These are phyloP conservation scores for Acanthaster planci DNA, from an alignment of 35 echinoderm and acorn worm genomes.

Conservation along the genomic window DNA sequence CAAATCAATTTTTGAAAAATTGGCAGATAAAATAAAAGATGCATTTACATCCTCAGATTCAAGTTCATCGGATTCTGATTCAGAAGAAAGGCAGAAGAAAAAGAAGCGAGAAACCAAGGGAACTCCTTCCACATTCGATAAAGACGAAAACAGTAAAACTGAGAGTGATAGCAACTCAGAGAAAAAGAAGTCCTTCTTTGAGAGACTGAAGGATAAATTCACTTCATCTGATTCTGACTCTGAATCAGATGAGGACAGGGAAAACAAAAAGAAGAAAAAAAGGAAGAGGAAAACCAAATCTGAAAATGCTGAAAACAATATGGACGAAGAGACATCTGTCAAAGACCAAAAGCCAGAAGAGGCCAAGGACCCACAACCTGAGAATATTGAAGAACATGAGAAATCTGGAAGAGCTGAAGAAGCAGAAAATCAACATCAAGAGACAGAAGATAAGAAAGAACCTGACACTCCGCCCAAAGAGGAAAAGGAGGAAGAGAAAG, in stretches of 20 bases:
- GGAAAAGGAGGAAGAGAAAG: neutral
- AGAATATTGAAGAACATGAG: too few species aligned
- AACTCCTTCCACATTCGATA: neutral
- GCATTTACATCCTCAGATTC: neutral
- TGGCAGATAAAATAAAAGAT: slow-evolving; percentile 11
- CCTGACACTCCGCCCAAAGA: neutral
- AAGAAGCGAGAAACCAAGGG: slow-evolving; percentile 10
- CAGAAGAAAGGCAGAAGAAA: neutral
- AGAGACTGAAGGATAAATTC: neutral
- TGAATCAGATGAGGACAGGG: slow-evolving; percentile 18
- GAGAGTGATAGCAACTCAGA: neutral
- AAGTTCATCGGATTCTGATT: neutral
- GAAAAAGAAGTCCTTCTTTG: neutral
- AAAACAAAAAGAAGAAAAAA: slow-evolving; percentile 25
- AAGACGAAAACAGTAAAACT: neutral
- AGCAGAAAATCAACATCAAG: too few species aligned
- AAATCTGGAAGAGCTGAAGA: too few species aligned
- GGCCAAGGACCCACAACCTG: neutral
- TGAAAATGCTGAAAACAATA: too few species aligned
- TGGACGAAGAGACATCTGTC: too few species aligned
- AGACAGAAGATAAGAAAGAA: too few species aligned
- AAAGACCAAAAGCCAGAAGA: neutral
- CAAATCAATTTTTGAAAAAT: neutral
- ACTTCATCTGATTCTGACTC: neutral
- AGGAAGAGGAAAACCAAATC: slow-evolving; percentile 17